phyloP scores from a whole-genome alignment of 1,140 invertebrate species.

The Epicauta chinensis region DNA sequence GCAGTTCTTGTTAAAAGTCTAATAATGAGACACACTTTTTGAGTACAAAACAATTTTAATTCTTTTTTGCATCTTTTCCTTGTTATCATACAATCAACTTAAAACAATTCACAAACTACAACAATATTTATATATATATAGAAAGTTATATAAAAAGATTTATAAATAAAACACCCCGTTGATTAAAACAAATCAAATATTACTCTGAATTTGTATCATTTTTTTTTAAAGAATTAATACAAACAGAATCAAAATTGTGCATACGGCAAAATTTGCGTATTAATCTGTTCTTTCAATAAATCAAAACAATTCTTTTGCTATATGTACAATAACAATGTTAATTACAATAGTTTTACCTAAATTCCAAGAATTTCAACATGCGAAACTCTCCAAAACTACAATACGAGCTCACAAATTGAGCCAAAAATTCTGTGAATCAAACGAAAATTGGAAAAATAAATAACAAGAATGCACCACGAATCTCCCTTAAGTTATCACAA shows the following conservation, averaged over 20 bases:
- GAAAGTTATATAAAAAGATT: too few species aligned
- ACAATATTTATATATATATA: too few species aligned
- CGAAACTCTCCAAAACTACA: too few species aligned
- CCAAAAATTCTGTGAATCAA: too few species aligned
- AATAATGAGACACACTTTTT: slow-evolving; percentile 19
- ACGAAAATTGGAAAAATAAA: not conserved
- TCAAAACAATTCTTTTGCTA: slow-evolving; percentile 16
- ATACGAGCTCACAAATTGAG: too few species aligned
- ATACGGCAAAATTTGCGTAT: slow-evolving; percentile 24
- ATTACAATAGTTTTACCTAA: slow-evolving; percentile 19
- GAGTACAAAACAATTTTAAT: slow-evolving; percentile 17
- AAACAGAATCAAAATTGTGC: slow-evolving; percentile 13
- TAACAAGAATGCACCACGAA: slow-evolving; percentile 24
- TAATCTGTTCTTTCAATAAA: not conserved
- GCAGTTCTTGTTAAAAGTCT: slow-evolving; percentile 11
- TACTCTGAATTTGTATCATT: not conserved
- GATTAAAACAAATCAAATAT: slow-evolving; percentile 6
- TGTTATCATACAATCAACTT: slow-evolving; percentile 13
- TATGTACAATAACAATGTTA: slow-evolving; percentile 25
- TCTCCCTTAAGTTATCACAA: not conserved
- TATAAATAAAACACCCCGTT: not conserved
- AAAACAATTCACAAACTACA: too few species aligned
- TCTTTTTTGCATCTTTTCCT: not conserved
- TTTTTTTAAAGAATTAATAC: not conserved
- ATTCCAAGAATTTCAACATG: slow-evolving; percentile 17